These are phyloP conservation scores for Cettia cetti DNA, from an alignment of 2,113 vertebrate genomes.

Conservation along the genomic window DNA sequence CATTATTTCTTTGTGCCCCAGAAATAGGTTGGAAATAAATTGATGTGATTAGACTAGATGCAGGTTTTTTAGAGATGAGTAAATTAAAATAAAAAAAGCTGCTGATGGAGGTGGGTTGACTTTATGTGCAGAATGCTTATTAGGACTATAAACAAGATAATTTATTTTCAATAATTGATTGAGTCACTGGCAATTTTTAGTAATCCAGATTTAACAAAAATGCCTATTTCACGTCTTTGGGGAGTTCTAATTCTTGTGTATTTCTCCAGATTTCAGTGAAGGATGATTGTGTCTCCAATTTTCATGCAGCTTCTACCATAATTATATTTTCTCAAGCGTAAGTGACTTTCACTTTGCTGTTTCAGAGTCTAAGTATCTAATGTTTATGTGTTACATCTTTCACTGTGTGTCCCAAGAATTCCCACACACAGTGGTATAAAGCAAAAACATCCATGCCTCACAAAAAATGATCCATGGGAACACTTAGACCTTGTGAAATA, in stretches of 20 bases:
- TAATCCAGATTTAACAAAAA: not conserved
- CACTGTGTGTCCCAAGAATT: not conserved
- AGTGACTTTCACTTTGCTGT: not conserved
- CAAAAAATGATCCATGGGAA: not conserved
- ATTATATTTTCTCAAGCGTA: not conserved
- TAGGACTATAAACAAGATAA: not conserved
- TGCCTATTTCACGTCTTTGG: not conserved
- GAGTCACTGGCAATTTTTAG: not conserved
- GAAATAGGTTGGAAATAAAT: not conserved
- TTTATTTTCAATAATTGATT: not conserved
- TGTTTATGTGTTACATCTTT: not conserved
- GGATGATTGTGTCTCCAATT: not conserved
- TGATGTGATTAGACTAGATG: not conserved
- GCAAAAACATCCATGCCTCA: not conserved
- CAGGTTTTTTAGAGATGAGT: not conserved
- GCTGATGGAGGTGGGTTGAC: not conserved
- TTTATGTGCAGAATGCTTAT: not conserved
- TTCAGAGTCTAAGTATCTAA: not conserved
- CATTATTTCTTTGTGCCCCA: not conserved
- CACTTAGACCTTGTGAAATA: not conserved
- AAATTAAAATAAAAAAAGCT: not conserved
- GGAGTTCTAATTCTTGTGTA: not conserved
- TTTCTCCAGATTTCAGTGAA: not conserved
- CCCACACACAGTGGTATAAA: accelerated
- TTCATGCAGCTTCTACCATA: not conserved